Base-by-base conservation (phyloP, 2,888 invertebrate genomes). In the Caradrina clavipalpis region DNA sequence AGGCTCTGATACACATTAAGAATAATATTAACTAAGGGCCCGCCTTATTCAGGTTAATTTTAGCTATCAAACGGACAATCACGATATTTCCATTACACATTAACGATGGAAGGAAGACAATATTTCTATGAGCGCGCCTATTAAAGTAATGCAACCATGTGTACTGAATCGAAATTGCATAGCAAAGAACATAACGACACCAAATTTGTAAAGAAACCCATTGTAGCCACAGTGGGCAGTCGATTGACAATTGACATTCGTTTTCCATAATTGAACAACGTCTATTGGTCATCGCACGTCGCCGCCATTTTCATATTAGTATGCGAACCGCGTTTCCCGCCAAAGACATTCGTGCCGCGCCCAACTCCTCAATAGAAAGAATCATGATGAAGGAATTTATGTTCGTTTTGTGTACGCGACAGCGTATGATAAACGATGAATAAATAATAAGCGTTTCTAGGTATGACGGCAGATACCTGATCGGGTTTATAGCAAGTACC, bases 331-430 rank as follows among this genome's bases (percentile, higher is more conserved):
- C 90, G 92, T 91, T 87, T 90, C 88, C 92, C 91, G 91, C 92
- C 93, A 93, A 95, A 94, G 93, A 91, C 91, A 90, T 92, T 90
- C 91, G 91, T 89, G 91, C 93, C 94, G 93, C 94, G 90, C 92
- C 94, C 93, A 92, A 88, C 89, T 87, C 87, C 80, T 91, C 93
- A 91, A 94, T 93, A 92, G 93, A 95, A 93, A 93, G 93, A 95
- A 95, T 95, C 94, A 94, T 91, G 93, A 88, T 91, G 88, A 90
- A 90, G 93, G 94, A 94, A 95, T 95, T 94, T 92, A 90, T 93
- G 93, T 91, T 91, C 90, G 88, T 83, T 88, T 86, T 81, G 85
- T 82, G 81, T 81, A 83, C 80, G 82, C 83, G 83, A 86, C 83
- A 81, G 85, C 82, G 86, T 90, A 90, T 91, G 88, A 90, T 90